Evolutionary conservation across 2,113 vertebrate genomes (phyloP).

Genomic region (Typhlomys cinereus): DNA sequence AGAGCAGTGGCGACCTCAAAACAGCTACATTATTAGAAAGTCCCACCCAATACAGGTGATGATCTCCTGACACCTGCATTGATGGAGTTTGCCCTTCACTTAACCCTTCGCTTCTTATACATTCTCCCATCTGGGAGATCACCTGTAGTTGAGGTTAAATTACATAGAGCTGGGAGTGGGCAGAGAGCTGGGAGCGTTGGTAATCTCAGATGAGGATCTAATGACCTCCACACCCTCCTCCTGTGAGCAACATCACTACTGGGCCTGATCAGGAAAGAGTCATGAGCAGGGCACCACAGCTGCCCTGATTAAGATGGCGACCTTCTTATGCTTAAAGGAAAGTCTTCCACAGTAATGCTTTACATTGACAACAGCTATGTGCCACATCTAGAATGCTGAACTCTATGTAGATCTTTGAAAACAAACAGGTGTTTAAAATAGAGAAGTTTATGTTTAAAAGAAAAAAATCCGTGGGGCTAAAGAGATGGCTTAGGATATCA

Average conservation of each 20-base stretch:
- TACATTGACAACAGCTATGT: conserved; percentile 25
- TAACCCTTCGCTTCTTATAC: not conserved
- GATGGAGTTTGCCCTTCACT: not conserved
- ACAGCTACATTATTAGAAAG: not conserved
- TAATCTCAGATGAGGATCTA: not conserved
- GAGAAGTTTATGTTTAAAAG: conserved; percentile 18
- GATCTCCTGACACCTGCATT: not conserved
- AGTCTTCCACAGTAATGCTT: not conserved
- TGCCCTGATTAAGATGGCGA: not conserved
- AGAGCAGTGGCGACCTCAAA: not conserved
- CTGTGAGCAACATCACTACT: not conserved
- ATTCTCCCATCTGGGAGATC: not conserved
- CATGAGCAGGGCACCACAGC: not conserved
- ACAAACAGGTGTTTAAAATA: not conserved
- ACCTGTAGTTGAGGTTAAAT: not conserved
- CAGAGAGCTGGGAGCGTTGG: not conserved
- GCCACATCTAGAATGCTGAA: conserved; percentile 60
- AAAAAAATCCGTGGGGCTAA: too few relatives aligned
- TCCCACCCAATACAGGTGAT: not conserved
- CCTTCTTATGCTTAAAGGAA: not conserved
- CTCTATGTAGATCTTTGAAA: conserved; percentile 54
- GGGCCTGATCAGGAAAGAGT: not conserved
- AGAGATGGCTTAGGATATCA: too few relatives aligned
- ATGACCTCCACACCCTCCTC: not conserved
- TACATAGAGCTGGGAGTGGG: not conserved